Base-by-base conservation (phyloP, 2,113 vertebrate genomes). In the Buteo buteo region DNA sequence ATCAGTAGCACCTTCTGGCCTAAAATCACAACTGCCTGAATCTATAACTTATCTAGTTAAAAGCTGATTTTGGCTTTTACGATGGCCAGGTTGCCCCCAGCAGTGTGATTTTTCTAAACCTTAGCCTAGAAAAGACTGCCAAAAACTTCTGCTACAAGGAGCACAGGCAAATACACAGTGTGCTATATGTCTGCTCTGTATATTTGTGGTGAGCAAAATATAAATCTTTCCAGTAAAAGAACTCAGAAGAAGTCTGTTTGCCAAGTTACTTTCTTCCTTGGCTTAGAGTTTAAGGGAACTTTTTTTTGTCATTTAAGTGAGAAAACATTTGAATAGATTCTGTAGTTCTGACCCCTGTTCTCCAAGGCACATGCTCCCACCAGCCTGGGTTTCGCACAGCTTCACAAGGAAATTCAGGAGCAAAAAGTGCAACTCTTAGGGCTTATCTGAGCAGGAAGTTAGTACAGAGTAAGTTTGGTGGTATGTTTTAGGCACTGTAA, bases 181-280 rank as follows among this genome's bases (percentile, higher is more conserved):
- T 79, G 62, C 54, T 88, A 16, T 86, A 91, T 0, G 72, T 94
- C 94, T 94, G 93, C 79, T 95, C 87, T 45, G 47, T 96, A 28
- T 67, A 80, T 62, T 74, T 92, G 88, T 77, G 82, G 85, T 94
- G 82, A 95, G 85, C 32, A 87, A 96, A 91, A 66, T 77, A 93
- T 90, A 96, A 95, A 97, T 95, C 95, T 96, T 96, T 55, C 86
- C 74, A 81, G 71, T 57, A 77, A 93, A 91, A 93, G 54, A 94
- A 80, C 42, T 87, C 80, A 78, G 50, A 81, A 88, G 67, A 80
- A 40, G 13, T 67, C 74, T 82, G n/a, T 83, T 94, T 94, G 91
- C 96, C 95, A 96, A 96, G 87, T 89, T 80, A 70, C 94, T 95
- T 96, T 95, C 71, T 47, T 95, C 58, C 59, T 91, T 96, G 95